Conservation (phyloP, 2,888 invertebrate species). For the Lacanobia wlatinum region DNA sequence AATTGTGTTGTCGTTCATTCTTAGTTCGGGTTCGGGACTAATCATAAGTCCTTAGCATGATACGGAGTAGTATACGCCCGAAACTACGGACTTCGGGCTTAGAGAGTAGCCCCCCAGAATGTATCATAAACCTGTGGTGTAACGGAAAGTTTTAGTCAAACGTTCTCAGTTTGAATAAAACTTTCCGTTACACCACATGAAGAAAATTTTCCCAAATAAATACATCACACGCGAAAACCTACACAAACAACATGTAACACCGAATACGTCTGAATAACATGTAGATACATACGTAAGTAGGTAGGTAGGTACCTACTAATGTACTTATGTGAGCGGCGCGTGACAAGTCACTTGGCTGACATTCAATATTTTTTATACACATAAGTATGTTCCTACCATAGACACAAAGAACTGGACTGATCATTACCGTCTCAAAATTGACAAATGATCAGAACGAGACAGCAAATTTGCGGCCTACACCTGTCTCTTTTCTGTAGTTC, state of each 20-base stretch:
- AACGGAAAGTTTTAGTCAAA: too few species aligned
- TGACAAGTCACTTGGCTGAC: conserved; percentile 66
- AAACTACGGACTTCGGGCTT: too few species aligned
- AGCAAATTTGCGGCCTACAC: neutral
- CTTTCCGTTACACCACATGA: neutral
- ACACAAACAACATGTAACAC: conserved; percentile 14
- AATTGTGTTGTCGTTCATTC: too few species aligned
- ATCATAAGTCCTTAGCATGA: too few species aligned
- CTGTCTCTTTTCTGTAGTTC: neutral
- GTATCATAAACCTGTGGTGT: too few species aligned
- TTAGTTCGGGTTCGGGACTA: too few species aligned
- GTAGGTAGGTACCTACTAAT: conserved; percentile 10
- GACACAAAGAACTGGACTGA: neutral
- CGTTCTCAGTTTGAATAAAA: too few species aligned
- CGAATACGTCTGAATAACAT: conserved; percentile 7
- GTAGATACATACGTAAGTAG: neutral
- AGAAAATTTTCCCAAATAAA: conserved; percentile 16
- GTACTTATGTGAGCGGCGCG: conserved; percentile 41
- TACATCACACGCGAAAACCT: neutral
- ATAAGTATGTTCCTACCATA: neutral
- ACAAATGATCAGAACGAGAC: neutral
- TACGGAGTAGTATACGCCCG: too few species aligned
- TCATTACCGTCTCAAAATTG: neutral
- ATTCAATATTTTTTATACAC: conserved; percentile 67
- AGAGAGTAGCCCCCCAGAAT: too few species aligned